phyloP scores from a whole-genome alignment of 2,888 invertebrate genomes.

The Acrobasis consociella region DNA sequence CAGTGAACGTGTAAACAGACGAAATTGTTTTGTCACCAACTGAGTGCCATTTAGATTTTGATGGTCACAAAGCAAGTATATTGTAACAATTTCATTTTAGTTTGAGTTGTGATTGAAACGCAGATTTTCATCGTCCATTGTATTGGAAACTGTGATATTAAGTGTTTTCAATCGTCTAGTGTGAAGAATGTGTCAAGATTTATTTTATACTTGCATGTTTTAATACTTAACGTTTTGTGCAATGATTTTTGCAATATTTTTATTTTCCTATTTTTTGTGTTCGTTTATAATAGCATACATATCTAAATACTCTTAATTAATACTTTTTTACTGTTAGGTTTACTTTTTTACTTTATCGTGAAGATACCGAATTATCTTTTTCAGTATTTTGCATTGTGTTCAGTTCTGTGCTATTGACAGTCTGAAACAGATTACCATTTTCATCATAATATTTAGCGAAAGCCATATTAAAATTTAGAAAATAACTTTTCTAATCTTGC shows the following conservation, averaged over 20 bases:
- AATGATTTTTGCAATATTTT: slow-evolving; percentile 55
- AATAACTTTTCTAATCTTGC: slow-evolving; percentile 78
- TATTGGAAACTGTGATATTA: slow-evolving; percentile 82
- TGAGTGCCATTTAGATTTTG: slow-evolving; percentile 77
- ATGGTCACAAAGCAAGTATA: slow-evolving; percentile 75
- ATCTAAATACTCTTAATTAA: slow-evolving; percentile 47
- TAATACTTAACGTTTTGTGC: slow-evolving; percentile 49
- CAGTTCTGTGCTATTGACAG: slow-evolving; percentile 17
- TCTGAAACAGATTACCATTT: slow-evolving; percentile 56
- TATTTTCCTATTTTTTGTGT: slow-evolving; percentile 64
- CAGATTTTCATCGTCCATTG: slow-evolving; percentile 45
- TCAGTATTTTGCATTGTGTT: slow-evolving; percentile 41
- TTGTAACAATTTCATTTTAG: slow-evolving; percentile 54
- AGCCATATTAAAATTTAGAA: slow-evolving; percentile 82
- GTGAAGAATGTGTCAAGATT: slow-evolving; percentile 55
- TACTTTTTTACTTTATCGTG: slow-evolving; percentile 31
- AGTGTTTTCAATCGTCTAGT: slow-evolving; percentile 74
- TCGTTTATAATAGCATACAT: slow-evolving; percentile 43
- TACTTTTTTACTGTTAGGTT: slow-evolving; percentile 24
- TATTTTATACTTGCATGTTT: slow-evolving; percentile 47
- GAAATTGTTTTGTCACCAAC: slow-evolving; percentile 75
- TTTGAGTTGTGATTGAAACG: slow-evolving; percentile 46
- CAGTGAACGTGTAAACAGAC: slow-evolving; percentile 35
- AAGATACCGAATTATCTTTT: slow-evolving; percentile 35
- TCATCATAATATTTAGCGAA: slow-evolving; percentile 62